Evolutionary conservation across 2,113 vertebrate species (phyloP).

Genomic region (Hemiscyllium ocellatum): DNA sequence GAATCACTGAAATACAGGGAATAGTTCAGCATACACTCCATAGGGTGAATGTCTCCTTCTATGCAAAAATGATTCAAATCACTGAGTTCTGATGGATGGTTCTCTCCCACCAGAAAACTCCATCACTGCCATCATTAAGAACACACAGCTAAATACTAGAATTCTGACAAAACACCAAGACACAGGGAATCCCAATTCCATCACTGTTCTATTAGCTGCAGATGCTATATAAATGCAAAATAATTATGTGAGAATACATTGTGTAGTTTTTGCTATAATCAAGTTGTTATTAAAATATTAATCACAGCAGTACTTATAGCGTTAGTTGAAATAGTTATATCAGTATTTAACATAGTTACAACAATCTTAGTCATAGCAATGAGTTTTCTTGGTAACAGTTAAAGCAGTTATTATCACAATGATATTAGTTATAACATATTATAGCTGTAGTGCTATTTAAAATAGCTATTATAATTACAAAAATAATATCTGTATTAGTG

Average conservation of each 20-base stretch:
- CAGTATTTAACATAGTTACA: not conserved
- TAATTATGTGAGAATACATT: not conserved
- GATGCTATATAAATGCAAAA: not conserved
- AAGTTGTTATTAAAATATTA: not conserved
- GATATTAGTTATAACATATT: not conserved
- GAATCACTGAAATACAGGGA: too few relatives aligned
- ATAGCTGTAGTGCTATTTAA: not conserved
- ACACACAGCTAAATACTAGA: not conserved
- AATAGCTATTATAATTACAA: not conserved
- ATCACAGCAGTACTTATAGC: not conserved
- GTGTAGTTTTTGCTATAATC: too few relatives aligned
- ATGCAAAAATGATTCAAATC: too few relatives aligned
- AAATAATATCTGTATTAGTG: not conserved
- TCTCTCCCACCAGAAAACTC: not conserved
- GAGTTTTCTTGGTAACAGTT: not conserved
- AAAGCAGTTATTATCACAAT: not conserved
- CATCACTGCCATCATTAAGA: not conserved
- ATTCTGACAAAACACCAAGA: not conserved
- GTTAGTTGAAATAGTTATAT: not conserved
- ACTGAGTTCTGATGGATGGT: not conserved
- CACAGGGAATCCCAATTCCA: not conserved
- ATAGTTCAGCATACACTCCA: too few relatives aligned
- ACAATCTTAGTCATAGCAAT: not conserved
- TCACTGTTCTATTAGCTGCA: not conserved
- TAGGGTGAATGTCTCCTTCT: too few relatives aligned